Conservation (phyloP, 2,113 vertebrate genomes). For the Heterocephalus glaber region DNA sequence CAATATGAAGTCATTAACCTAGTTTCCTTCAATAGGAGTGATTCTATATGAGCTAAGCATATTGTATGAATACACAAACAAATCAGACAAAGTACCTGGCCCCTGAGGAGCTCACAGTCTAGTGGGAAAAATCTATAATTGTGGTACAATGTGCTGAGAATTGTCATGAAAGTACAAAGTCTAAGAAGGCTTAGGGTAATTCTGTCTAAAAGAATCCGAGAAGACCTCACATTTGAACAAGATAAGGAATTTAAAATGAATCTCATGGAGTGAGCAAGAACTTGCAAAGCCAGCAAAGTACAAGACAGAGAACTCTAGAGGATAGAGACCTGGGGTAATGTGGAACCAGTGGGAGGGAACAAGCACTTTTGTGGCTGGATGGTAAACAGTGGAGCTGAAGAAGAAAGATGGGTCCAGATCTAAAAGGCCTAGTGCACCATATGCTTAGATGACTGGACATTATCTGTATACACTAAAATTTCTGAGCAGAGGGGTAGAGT, state of each 20-base stretch:
- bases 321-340: not conserved
- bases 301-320: not conserved
- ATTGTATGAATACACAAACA: not conserved
- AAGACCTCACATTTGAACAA: not conserved
- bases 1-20: not conserved
- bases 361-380: not conserved
- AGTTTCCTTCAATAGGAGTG: not conserved
- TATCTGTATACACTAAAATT: not conserved
- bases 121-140: not conserved
- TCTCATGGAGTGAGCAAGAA: not conserved
- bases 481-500: not conserved
- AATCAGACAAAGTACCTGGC: not conserved
- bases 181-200: not conserved
- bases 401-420: not conserved
- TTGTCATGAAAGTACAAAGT: not conserved
- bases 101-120: not conserved
- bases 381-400: not conserved
- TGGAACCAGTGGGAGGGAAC: fast-evolving
- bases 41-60: not conserved
- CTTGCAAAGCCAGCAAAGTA: not conserved
- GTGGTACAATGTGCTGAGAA: not conserved
- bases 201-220: not conserved
- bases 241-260: not conserved
- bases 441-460: fast-evolving
- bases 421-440: not conserved